Percentiles rank a stretch among this genome's conserved stretches.
These are phyloP conservation scores for Blera fallax DNA, from an alignment of 2,888 invertebrate species.

Conservation along the genomic window DNA sequence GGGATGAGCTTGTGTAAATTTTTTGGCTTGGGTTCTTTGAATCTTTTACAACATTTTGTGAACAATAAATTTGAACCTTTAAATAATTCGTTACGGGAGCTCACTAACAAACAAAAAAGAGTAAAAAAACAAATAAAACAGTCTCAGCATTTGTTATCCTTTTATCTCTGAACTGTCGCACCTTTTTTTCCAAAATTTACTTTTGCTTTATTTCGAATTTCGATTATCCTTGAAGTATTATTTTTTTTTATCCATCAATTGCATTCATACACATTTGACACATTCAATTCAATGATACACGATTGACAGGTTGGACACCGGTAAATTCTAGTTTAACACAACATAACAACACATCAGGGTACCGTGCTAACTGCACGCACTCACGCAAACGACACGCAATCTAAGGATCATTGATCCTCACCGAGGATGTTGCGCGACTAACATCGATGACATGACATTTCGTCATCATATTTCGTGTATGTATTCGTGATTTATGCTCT, in stretches of 20 bases:
- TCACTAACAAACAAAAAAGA: background rate
- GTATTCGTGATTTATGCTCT: background rate
- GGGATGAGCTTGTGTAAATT: too few relatives aligned
- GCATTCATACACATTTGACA: slow-evolving; percentile 14
- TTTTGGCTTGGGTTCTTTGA: too few relatives aligned
- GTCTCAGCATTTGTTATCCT: slow-evolving; percentile 2
- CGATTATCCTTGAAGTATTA: slow-evolving; percentile 20
- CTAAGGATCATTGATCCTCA: slow-evolving; percentile 72
- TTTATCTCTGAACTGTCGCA: slow-evolving; percentile 14
- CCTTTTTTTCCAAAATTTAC: slow-evolving; percentile 1
- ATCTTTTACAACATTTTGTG: background rate
- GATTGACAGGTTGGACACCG: slow-evolving; percentile 31
- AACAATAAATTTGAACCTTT: background rate
- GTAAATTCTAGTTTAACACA: slow-evolving; percentile 64
- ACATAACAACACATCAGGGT: slow-evolving; percentile 39
- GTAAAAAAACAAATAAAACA: background rate
- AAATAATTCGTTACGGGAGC: background rate
- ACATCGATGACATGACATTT: slow-evolving; percentile 47
- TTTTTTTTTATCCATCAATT: background rate
- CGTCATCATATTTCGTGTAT: slow-evolving; percentile 30
- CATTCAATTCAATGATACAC: slow-evolving; percentile 24
- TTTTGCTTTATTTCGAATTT: background rate
- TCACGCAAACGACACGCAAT: slow-evolving; percentile 70
- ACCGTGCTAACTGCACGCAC: slow-evolving; percentile 65
- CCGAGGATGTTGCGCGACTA: slow-evolving; percentile 57